Evolutionary conservation across 1,140 invertebrate species (phyloP), one percentile per base, ranked within the genome.

Genomic region (Drosophila auraria): DNA sequence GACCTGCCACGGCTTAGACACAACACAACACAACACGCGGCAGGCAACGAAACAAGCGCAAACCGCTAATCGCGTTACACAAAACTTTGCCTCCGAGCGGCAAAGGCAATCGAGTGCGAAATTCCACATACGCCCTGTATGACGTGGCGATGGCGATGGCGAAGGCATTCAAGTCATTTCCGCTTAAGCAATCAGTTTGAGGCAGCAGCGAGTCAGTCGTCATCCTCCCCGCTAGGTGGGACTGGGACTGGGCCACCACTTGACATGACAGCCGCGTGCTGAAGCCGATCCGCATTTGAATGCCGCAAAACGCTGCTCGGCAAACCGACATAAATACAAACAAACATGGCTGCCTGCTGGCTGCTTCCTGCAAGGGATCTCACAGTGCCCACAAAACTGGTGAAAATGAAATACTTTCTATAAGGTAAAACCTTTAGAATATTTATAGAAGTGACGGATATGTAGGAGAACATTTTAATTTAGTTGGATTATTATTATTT

Each of bases 31-130:
- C 51, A 53, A 5, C 72, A 73, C 80, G 57, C 80, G 53, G 57
- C 71, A 84, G 54, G 54, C 54, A 90, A 80, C 86, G 89, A 73
- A 90, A 77, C 65, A 60, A 74, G 47, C 69, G 65, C 79, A 80
- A 90, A 90, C 87, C 86, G 87, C 86, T 90, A 90, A 90, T 90
- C 86, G 87, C 69, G 86, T 90, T 90, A 82, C 79, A 89, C 86
- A 70, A 89, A 89, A 89, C 82, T 89, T 89, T 82, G 20, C 40
- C 76, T 68, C 58, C 70, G 56, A 58, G 44, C 71, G 50, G 44
- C 58, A 6, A 12, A 27, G 72, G 80, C 83, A 87, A 87, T 87
- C 84, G 84, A 89, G 86, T 89, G 86, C 86, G 84, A 87, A 87
- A 87, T 87, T 87, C 84, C 84, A 81, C 81, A 87, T 87, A 84